phyloP scores from a whole-genome alignment of 35 echinoderm and acorn worm genomes.

The Chiridota heheva region DNA sequence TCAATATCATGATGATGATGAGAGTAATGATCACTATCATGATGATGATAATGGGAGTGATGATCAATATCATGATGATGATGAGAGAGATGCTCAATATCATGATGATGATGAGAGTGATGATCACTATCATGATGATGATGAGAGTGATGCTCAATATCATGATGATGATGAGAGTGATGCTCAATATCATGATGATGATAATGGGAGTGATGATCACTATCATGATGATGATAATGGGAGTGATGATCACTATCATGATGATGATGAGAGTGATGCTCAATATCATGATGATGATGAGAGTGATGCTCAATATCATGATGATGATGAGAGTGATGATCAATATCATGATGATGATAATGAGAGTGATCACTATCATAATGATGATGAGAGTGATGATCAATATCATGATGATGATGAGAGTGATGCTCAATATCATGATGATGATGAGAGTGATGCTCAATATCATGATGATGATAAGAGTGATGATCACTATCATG shows the following conservation, averaged over 20 bases:
- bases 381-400: background rate
- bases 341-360: background rate
- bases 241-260: background rate
- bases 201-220: background rate
- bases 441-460: background rate
- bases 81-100: too few species aligned
- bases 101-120: too few species aligned
- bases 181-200: background rate
- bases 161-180: conserved; percentile 2
- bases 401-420: background rate
- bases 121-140: background rate
- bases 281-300: background rate
- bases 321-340: background rate
- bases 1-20: too few species aligned
- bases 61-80: too few species aligned
- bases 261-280: background rate
- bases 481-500: background rate
- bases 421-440: background rate
- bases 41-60: too few species aligned
- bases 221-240: background rate
- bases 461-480: background rate
- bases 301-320: background rate
- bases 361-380: background rate
- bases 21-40: too few species aligned
- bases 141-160: background rate